Evolutionary conservation across 1,140 invertebrate genomes (phyloP).

Genomic region (Euwallacea fornicatus): DNA sequence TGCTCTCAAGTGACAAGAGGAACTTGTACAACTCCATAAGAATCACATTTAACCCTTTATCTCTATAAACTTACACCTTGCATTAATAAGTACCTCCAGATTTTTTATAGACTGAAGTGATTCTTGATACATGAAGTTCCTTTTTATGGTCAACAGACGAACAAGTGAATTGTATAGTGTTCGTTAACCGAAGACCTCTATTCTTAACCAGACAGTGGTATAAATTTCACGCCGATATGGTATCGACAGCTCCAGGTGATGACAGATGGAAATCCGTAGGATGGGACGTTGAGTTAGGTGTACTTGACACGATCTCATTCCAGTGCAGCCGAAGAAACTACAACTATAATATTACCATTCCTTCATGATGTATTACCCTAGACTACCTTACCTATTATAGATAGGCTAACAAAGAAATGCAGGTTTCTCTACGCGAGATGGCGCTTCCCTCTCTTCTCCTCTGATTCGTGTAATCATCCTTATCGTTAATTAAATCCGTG

Average conservation of each 20-base stretch:
- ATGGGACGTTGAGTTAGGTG: slow-evolving; percentile 15
- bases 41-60: too few relatives aligned
- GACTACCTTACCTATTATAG: background rate
- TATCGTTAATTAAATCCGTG: slow-evolving; percentile 36
- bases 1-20: too few relatives aligned
- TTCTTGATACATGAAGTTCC: too few relatives aligned
- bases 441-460: background rate
- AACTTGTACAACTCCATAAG: too few relatives aligned
- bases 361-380: too few relatives aligned
- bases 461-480: slow-evolving; percentile 4
- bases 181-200: background rate
- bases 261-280: slow-evolving; percentile 30
- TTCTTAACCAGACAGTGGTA: slow-evolving; percentile 6
- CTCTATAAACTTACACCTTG: too few relatives aligned
- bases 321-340: slow-evolving; percentile 4
- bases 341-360: background rate
- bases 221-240: slow-evolving; percentile 23
- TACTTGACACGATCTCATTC: slow-evolving; percentile 22
- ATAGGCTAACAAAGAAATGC: background rate
- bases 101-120: too few relatives aligned
- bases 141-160: too few relatives aligned
- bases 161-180: too few relatives aligned
- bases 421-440: too few relatives aligned
- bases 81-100: too few relatives aligned
- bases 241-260: slow-evolving; percentile 19